Base-by-base conservation (phyloP, 2,797 vertebrate genomes). In the Argyrosomus regius region DNA sequence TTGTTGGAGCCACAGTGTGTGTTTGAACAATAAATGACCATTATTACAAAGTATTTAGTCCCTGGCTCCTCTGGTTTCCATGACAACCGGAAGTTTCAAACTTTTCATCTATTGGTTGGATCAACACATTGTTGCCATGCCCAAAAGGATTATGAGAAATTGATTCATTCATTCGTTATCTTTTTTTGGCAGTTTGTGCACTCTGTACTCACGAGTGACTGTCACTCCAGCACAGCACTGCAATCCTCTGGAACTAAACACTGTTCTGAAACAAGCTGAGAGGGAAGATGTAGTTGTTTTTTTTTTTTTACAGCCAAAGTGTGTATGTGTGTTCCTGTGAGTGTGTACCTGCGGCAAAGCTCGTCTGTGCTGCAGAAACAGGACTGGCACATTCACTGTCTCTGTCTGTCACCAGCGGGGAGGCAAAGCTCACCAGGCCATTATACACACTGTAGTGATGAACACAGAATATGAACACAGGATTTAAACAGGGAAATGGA, bases 371-470 rank as follows among this genome's bases (percentile, higher is more conserved):
- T 6, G 87, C 72, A 82, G 95, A 94, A 72, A 97, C 96, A 66
- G 98, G 98, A 90, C 98, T 99, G 18, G 94, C 93, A 91, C 98
- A 98, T 71, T 98, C 97, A 52, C 95, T 93, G 63, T 97, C 94
- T 94, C 97, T 94, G 93, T 99, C 97, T 0, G 97, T 99, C 93
- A 99, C 97, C 88, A 99, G 96, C 1, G 98, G 98, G 83, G 98
- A 99, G 70, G 98, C 98, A 81, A 99, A 99, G 75, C 97, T 95
- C 91, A 99, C 98, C 91, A 99, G 95, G 82, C 97, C 98, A 82
- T 98, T 99, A 88, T 99, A 99, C 86, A 99, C 96, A 76, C 98
- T 99, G 91, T 3, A 18, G 35, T 2, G 12, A 84, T 6, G 75
- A 18, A 73, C 0, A 83, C 9, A 80, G 1, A 22, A 2, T 2